Base-by-base conservation (phyloP, 1,140 invertebrate species). In the Homalodisca vitripennis region DNA sequence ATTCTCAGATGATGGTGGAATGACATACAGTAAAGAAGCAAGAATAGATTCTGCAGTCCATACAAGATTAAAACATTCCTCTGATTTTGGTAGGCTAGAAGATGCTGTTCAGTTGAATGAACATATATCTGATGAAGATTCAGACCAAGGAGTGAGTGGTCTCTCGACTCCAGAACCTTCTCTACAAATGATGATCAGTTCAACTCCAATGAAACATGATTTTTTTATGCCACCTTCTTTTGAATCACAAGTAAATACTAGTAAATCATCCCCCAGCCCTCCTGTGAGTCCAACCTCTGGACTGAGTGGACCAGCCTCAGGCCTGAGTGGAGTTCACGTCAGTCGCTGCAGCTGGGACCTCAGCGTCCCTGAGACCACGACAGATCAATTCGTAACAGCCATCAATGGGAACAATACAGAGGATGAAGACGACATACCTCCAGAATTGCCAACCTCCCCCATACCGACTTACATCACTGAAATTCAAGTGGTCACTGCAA, bases 81-180 rank as follows among this genome's bases (percentile, higher is more conserved):
- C 84, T 24, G 88, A 91, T 74, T 91, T 89, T 84, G 89, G 89
- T 10, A 91, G 88, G 70, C 80, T 92, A 47, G 88, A 91, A 75
- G 89, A 91, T 73, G 89, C 88, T 26, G 86, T 91, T 32, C 84
- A 88, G 53, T 65, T 70, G 30, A 55, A 60, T 22, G 57, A 68
- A 22, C 55, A 70, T 51, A 32, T 68, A 29, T 66, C 69, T 31
- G 69, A 68, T 46, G 72, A 71, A 22, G 71, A 69, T 41, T 66
- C 66, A 32, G 73, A 74, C 48, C 53, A 65, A 13, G 71, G 68
- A 31, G 64, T 71, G 1, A 71, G 70, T 65, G 71, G 71, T 13
- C 69, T 69, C 27, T 72, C 70, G 46, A 70, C 68, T 13, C 68
- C 73, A 22, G 74, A 73, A 26, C 71, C 48, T 1, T 41, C 53